Conservation (phyloP, 2,888 invertebrate genomes). For the Nephrotoma flavescens region DNA sequence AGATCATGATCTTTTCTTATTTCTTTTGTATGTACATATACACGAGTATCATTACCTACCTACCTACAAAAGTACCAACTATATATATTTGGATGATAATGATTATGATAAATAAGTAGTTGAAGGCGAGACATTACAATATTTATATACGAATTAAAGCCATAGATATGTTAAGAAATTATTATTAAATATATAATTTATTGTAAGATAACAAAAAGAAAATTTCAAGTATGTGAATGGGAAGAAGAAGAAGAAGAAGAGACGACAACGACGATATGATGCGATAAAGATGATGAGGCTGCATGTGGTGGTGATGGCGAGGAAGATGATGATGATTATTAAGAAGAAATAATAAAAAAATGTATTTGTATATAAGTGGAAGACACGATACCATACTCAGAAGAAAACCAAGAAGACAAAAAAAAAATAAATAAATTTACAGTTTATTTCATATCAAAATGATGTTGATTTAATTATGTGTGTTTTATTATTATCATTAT, state of each 20-base stretch:
- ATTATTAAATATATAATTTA: not conserved
- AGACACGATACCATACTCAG: not conserved
- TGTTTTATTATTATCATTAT: slow-evolving; percentile 1
- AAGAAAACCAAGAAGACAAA: not conserved
- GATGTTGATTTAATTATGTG: slow-evolving; percentile 3
- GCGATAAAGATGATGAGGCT: not conserved
- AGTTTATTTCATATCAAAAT: not conserved
- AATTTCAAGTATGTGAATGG: not conserved
- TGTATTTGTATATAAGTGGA: not conserved
- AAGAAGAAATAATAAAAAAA: not conserved
- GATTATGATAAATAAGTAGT: slow-evolving; percentile 4
- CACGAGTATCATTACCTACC: not conserved
- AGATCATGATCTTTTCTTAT: not conserved
- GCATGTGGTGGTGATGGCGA: not conserved
- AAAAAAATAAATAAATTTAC: not conserved
- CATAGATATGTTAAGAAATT: not conserved
- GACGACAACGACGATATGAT: not conserved
- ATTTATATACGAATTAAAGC: not conserved
- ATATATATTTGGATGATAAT: not conserved
- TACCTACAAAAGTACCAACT: not conserved
- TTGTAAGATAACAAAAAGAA: not conserved
- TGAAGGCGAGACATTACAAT: slow-evolving; percentile 3
- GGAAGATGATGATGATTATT: not conserved
- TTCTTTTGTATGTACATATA: not conserved
- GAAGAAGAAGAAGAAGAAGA: not conserved